Evolutionary conservation across 1,140 invertebrate species (phyloP).

Genomic region (Drosophila tristis): DNA sequence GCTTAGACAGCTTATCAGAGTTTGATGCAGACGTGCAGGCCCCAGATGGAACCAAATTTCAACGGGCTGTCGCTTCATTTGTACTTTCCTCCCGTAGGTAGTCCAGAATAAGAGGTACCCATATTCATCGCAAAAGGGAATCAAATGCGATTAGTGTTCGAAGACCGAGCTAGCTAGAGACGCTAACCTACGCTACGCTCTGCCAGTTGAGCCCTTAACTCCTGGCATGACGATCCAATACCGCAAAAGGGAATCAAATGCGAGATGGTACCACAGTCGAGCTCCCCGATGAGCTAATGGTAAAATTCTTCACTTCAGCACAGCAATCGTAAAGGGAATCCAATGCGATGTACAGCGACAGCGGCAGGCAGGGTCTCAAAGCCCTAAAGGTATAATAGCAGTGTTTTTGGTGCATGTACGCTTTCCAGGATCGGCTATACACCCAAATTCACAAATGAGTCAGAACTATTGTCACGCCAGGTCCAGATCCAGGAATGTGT

Average conservation of each 20-base stretch:
- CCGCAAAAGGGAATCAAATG: constrained; percentile 78
- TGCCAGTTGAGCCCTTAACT: constrained; percentile 76
- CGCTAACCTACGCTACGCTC: constrained; percentile 40
- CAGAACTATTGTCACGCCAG: constrained; percentile 6
- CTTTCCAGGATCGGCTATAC: constrained; percentile 26
- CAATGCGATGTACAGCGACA: constrained; percentile 72
- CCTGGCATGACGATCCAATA: constrained; percentile 71
- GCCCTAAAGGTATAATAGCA: constrained; percentile 25
- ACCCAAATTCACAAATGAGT: constrained; percentile 5
- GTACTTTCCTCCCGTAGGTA: constrained; percentile 51
- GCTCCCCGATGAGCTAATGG: constrained; percentile 17
- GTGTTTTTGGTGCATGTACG: constrained; percentile 22
- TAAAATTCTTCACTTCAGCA: constrained; percentile 24
- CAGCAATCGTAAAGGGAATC: constrained; percentile 72
- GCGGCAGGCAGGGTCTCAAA: constrained; percentile 55
- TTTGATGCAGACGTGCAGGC: constrained; percentile 1
- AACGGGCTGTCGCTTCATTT: constrained; percentile 52
- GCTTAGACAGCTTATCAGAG: constrained; percentile 13
- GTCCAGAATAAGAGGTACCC: constrained; percentile 39
- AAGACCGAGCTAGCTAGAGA: constrained; percentile 60
- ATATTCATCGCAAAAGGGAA: constrained; percentile 78
- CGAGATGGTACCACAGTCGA: constrained; percentile 73
- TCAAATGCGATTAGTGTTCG: constrained; percentile 81
- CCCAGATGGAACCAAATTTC: constrained; percentile 15
- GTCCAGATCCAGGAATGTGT: constrained; percentile 6